These are phyloP conservation scores for Ophiodon elongatus DNA, from an alignment of 2,113 vertebrate species.

Conservation along the genomic window DNA sequence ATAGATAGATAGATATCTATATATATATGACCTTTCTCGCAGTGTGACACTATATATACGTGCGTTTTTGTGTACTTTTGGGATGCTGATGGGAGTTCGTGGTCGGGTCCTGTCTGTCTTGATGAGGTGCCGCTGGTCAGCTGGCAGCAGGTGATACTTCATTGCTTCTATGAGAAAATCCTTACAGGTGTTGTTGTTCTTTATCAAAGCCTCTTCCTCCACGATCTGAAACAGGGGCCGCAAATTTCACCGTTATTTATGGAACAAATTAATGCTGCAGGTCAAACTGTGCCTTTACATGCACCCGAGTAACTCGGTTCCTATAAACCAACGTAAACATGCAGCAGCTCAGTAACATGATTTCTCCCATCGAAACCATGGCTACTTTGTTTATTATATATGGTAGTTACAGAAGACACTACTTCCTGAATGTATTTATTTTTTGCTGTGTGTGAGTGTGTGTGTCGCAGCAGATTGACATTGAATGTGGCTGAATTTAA, in stretches of 20 bases:
- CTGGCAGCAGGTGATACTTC: conserved; percentile 97
- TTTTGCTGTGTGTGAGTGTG: too few relatives aligned
- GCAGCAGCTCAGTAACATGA: too few relatives aligned
- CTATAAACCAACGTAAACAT: too few relatives aligned
- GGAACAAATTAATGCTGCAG: not conserved
- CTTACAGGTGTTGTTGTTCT: conserved; percentile 98
- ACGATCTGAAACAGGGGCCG: conserved; percentile 86
- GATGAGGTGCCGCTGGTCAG: conserved; percentile 95
- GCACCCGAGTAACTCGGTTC: not conserved
- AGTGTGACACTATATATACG: not conserved
- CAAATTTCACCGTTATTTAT: not conserved
- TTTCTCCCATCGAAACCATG: too few relatives aligned
- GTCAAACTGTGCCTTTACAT: not conserved
- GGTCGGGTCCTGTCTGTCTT: conserved; percentile 96
- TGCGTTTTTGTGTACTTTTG: conserved; percentile 58
- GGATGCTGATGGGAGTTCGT: conserved; percentile 93
- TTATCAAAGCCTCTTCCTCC: conserved; percentile 96
- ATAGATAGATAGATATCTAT: too few relatives aligned
- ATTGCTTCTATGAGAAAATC: conserved; percentile 98
- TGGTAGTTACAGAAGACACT: too few relatives aligned
- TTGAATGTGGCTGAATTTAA: too few relatives aligned
- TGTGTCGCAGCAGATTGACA: too few relatives aligned
- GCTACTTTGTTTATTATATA: too few relatives aligned
- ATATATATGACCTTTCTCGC: too few relatives aligned
- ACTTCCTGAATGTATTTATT: too few relatives aligned